Percentiles rank a stretch among this genome's conserved stretches.
Conservation (phyloP, 64 coral and sea anemone species). For the Montipora foliosa region DNA sequence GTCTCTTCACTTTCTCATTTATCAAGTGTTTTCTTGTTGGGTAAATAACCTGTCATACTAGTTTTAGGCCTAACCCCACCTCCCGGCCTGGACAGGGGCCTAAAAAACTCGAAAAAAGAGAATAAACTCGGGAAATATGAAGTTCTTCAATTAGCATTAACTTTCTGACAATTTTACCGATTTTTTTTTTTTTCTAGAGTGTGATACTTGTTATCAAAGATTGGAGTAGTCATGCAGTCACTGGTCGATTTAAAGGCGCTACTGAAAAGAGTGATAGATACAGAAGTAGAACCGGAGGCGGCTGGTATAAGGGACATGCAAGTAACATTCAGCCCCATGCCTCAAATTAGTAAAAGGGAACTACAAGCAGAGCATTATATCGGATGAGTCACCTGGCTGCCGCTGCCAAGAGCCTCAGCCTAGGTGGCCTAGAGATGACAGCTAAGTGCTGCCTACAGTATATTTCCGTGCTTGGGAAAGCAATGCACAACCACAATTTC, state of each 20-base stretch:
- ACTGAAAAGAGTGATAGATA: background rate
- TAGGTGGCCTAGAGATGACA: background rate
- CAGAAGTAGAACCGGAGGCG: background rate
- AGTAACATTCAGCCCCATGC: constrained; percentile 6
- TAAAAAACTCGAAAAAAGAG: background rate
- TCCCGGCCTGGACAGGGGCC: background rate
- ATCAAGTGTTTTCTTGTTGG: background rate
- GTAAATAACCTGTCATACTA: background rate
- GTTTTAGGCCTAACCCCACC: constrained; percentile 6
- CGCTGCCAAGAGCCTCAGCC: too few species aligned
- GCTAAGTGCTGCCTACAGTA: background rate
- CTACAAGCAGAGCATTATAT: background rate
- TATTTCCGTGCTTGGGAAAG: background rate
- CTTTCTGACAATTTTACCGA: constrained; percentile 1
- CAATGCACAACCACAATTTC: background rate
- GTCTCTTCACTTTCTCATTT: constrained; percentile 13
- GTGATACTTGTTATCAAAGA: constrained; percentile 13
- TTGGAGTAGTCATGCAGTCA: background rate
- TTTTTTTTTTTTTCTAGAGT: background rate
- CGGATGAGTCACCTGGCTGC: constrained; percentile 4
- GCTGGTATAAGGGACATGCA: constrained; percentile 8
- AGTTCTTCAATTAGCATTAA: background rate
- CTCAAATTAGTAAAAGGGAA: background rate
- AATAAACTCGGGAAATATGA: constrained; percentile 7
- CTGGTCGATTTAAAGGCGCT: background rate